Conservation (phyloP, 2,888 invertebrate species). For the Eupithecia abbreviata region DNA sequence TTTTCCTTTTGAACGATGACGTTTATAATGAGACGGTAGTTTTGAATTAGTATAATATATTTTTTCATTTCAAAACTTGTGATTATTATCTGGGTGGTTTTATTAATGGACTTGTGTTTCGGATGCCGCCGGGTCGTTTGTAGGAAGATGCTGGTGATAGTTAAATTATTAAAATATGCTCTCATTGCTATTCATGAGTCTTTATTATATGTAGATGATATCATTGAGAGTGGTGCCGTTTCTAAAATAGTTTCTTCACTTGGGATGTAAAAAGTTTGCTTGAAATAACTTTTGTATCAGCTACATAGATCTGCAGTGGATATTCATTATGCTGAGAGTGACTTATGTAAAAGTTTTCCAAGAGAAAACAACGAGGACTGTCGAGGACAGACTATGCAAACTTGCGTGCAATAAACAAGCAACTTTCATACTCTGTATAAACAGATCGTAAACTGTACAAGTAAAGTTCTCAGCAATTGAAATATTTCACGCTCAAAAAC, state of each 20-base stretch:
- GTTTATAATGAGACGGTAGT: constrained; percentile 78
- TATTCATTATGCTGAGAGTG: constrained; percentile 1
- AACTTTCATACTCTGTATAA: constrained; percentile 16
- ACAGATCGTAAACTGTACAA: constrained; percentile 12
- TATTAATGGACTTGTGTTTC: constrained; percentile 59
- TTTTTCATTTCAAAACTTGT: constrained; percentile 59
- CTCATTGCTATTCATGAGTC: constrained; percentile 27
- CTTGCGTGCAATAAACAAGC: constrained; percentile 4
- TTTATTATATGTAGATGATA: constrained; percentile 17
- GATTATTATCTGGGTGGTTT: constrained; percentile 65
- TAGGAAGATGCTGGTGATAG: constrained; percentile 28
- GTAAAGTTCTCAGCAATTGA: constrained; percentile 18
- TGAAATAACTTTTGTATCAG: background rate
- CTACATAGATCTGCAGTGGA: background rate
- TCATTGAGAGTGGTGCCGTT: background rate
- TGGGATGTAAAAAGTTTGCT: background rate
- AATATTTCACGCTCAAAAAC: constrained; percentile 44
- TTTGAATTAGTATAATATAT: constrained; percentile 70
- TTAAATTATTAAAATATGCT: constrained; percentile 29
- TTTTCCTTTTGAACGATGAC: constrained; percentile 80
- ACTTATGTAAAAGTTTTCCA: background rate
- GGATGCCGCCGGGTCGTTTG: constrained; percentile 47
- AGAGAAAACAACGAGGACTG: background rate
- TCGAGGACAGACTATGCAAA: background rate
- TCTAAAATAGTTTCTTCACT: background rate